Percentiles rank a stretch among this genome's conserved stretches.
Conservation (phyloP, 2,888 invertebrate species). For the Athripsodes cinereus region DNA sequence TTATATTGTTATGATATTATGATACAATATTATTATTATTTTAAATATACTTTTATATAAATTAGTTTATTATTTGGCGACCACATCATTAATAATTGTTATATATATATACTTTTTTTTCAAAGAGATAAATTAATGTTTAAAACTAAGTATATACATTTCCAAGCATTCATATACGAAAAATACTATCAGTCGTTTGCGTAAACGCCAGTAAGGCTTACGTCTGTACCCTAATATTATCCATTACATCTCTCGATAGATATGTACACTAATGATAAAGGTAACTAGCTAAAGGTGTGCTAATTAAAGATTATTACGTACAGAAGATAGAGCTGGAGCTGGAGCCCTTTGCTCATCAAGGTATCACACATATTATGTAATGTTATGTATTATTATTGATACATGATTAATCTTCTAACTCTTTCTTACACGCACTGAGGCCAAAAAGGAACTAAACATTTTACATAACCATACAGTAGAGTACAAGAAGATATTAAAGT, state of each 20-base stretch:
- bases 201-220: conserved; percentile 23
- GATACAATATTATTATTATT: conserved; percentile 17
- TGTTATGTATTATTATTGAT: conserved; percentile 13
- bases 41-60: conserved; percentile 27
- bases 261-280: conserved; percentile 26
- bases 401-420: background rate
- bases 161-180: conserved; percentile 28
- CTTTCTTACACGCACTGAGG: background rate
- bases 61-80: conserved; percentile 28
- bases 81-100: conserved; percentile 24
- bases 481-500: background rate
- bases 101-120: too few species aligned
- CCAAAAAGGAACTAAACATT: background rate
- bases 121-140: conserved; percentile 27
- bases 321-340: conserved; percentile 20
- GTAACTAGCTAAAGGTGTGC: conserved; percentile 27
- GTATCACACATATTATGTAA: conserved; percentile 27
- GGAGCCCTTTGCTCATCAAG: conserved; percentile 13
- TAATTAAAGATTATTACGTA: conserved; percentile 27
- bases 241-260: conserved; percentile 23
- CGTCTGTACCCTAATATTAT: conserved; percentile 28
- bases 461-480: background rate
- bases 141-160: conserved; percentile 26
- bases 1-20: conserved; percentile 15
- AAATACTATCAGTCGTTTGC: conserved; percentile 29